Conservation (phyloP, 1,140 invertebrate species). For the Trichonephila inaurata region DNA sequence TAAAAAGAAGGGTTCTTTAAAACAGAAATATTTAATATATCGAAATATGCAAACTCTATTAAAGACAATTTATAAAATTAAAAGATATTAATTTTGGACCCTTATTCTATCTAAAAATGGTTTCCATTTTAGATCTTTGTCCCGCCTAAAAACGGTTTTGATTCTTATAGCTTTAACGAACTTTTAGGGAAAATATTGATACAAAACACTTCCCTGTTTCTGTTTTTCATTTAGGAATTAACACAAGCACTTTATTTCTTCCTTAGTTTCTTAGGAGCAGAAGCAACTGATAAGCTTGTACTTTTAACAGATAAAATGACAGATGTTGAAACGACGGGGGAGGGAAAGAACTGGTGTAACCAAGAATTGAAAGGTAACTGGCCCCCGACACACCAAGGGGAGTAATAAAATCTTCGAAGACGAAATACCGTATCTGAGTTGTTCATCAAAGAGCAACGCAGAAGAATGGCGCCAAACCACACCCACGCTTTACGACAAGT, state of each 20-base stretch:
- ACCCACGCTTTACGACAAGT: slow-evolving; percentile 26
- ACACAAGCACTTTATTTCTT: neutral
- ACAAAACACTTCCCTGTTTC: too few relatives aligned
- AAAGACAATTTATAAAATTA: too few relatives aligned
- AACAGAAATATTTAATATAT: too few relatives aligned
- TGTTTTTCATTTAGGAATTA: too few relatives aligned
- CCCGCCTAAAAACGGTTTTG: too few relatives aligned
- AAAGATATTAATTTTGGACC: too few relatives aligned
- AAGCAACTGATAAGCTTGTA: neutral
- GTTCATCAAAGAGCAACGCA: neutral
- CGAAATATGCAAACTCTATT: too few relatives aligned
- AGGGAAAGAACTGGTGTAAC: neutral
- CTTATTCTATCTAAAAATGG: too few relatives aligned
- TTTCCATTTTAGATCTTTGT: too few relatives aligned
- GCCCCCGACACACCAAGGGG: neutral
- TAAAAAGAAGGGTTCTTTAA: too few relatives aligned
- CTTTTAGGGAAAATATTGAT: too few relatives aligned
- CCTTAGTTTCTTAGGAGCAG: neutral
- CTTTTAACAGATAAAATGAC: neutral
- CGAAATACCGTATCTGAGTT: neutral
- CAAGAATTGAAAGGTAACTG: neutral
- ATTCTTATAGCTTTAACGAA: too few relatives aligned
- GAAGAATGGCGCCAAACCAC: slow-evolving; percentile 47
- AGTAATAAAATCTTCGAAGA: neutral
- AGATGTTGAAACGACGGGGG: neutral